A percentile compares a stretch with the other conserved stretches of the same genome.
phyloP scores from a whole-genome alignment of 35 echinoderm and acorn worm genomes.

The Ophiothrix spiculata region DNA sequence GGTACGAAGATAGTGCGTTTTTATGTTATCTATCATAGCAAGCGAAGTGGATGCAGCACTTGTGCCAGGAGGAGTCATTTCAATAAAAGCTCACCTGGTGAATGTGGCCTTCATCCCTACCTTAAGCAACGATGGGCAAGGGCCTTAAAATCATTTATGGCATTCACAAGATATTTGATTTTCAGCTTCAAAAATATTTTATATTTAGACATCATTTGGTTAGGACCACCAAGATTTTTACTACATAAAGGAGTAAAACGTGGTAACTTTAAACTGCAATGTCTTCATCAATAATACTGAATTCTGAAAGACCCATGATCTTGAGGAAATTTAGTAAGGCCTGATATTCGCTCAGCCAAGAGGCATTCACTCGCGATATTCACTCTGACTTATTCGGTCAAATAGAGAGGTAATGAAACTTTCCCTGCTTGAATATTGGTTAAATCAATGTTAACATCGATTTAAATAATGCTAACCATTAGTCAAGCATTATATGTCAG shows the following conservation, averaged over 20 bases:
- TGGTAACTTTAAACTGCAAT: neutral
- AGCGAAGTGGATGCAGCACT: neutral
- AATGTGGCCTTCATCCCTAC: conserved; percentile 8
- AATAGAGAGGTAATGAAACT: too few relatives aligned
- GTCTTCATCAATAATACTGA: neutral
- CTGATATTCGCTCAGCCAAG: too few relatives aligned
- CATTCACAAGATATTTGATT: neutral
- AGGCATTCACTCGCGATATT: too few relatives aligned
- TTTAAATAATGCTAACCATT: too few relatives aligned
- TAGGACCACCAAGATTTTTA: neutral
- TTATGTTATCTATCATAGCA: conserved; percentile 10
- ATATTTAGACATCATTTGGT: neutral
- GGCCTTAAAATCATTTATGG: neutral
- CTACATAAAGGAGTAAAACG: neutral
- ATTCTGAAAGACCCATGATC: neutral
- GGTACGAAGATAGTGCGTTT: neutral
- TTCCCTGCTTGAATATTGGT: too few relatives aligned
- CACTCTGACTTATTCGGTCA: too few relatives aligned
- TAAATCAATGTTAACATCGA: too few relatives aligned
- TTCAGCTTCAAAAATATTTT: neutral
- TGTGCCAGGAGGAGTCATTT: neutral
- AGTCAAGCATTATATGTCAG: too few relatives aligned
- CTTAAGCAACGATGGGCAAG: neutral
- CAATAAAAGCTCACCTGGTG: neutral
- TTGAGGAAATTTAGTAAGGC: neutral